phyloP scores from a whole-genome alignment of 2,888 invertebrate genomes.

The Limnephilus auricula region DNA sequence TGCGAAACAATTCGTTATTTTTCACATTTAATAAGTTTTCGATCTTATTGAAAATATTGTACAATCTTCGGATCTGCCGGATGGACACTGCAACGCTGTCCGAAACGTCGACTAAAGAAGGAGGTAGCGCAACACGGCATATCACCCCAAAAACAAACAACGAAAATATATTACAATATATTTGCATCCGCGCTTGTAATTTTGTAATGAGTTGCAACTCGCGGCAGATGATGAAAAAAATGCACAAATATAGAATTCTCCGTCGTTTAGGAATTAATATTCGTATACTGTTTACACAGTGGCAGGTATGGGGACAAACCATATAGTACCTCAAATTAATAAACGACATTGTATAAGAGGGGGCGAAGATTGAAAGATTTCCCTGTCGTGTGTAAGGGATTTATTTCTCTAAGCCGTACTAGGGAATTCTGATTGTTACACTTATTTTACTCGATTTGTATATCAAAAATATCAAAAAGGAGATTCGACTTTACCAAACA shows the following conservation, averaged over 20 bases:
- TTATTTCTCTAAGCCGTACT: background rate
- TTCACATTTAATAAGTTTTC: background rate
- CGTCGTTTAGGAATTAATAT: background rate
- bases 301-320: background rate
- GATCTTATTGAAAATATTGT: no score
- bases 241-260: no score
- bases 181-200: no score
- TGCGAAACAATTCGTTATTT: background rate
- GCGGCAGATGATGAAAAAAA: background rate
- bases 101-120: no score
- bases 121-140: no score
- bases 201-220: background rate
- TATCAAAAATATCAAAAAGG: background rate
- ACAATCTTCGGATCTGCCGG: no score
- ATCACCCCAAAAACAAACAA: no score
- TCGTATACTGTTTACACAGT: background rate
- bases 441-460: no score
- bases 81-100: no score
- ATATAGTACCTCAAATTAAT: background rate
- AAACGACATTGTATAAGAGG: background rate
- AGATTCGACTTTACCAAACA: no score
- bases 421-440: background rate
- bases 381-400: background rate
- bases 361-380: background rate
- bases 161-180: no score